Percentiles rank a stretch among this genome's conserved stretches.
Conservation (phyloP, 2,888 invertebrate genomes). For the Metallyticus violacea region DNA sequence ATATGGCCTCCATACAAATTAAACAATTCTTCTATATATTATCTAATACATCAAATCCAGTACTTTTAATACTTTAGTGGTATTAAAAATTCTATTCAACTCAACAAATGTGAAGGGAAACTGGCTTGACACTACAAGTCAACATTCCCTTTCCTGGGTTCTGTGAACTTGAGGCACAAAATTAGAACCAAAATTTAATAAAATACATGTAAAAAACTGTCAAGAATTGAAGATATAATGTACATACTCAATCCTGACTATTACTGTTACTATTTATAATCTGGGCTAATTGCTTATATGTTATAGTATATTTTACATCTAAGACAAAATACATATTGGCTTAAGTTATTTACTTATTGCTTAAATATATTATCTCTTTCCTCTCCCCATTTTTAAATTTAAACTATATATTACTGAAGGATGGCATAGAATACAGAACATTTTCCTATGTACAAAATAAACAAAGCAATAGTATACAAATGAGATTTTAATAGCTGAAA, state of each 20-base stretch:
- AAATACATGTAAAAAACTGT: conserved; percentile 28
- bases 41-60: conserved; percentile 32
- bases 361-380: not conserved
- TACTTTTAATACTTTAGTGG: conserved; percentile 15
- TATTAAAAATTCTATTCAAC: conserved; percentile 17
- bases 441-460: not conserved
- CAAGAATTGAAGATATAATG: conserved; percentile 22
- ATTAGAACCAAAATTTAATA: conserved; percentile 22
- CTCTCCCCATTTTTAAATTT: not conserved
- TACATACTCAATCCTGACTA: conserved; percentile 25
- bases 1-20: conserved; percentile 28
- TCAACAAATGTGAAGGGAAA: conserved; percentile 22
- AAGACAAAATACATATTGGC: not conserved
- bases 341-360: not conserved
- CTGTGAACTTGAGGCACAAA: conserved; percentile 27
- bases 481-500: not conserved
- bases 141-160: conserved; percentile 27
- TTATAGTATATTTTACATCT: conserved; percentile 23
- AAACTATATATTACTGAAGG: not conserved
- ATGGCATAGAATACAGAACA: not conserved
- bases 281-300: conserved; percentile 28
- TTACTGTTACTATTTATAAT: conserved; percentile 21
- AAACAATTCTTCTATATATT: conserved; percentile 24
- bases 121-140: conserved; percentile 7
- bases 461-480: too few species aligned